These are phyloP conservation scores for Pachyrhynchus sulphureomaculatus DNA, from an alignment of 1,140 invertebrate species.

Conservation along the genomic window DNA sequence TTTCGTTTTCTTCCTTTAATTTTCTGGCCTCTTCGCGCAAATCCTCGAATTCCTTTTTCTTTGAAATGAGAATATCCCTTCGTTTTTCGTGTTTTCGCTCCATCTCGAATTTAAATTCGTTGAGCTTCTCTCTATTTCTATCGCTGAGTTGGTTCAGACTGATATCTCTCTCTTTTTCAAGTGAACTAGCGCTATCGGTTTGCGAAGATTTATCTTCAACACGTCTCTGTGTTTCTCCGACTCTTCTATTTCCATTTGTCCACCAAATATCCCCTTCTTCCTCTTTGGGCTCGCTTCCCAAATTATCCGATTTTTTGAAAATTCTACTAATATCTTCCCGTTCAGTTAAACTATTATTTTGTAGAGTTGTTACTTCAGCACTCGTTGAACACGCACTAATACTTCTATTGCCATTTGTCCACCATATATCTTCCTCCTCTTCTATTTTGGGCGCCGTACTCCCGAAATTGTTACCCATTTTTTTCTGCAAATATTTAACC, in stretches of 20 bases:
- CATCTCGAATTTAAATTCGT: slow-evolving; percentile 61
- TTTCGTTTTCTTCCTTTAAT: slow-evolving; percentile 55
- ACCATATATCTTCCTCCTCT: slow-evolving; percentile 13
- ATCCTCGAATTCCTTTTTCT: slow-evolving; percentile 58
- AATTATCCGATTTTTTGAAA: slow-evolving; percentile 3
- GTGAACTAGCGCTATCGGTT: too few relatives aligned
- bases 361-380: too few relatives aligned
- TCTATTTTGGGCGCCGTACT: background rate
- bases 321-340: background rate
- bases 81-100: slow-evolving; percentile 59
- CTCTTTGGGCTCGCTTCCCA: background rate
- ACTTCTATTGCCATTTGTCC: slow-evolving; percentile 42
- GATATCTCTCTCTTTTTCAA: too few relatives aligned
- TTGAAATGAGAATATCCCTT: slow-evolving; percentile 58
- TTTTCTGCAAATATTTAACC: background rate
- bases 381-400: slow-evolving; percentile 44
- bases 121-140: slow-evolving; percentile 45
- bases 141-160: slow-evolving; percentile 25
- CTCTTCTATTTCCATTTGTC: slow-evolving; percentile 50
- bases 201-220: too few relatives aligned
- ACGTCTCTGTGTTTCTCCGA: too few relatives aligned
- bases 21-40: slow-evolving; percentile 56
- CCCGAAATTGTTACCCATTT: slow-evolving; percentile 6
- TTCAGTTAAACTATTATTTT: too few relatives aligned
- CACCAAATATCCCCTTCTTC: slow-evolving; percentile 16